Conservation (phyloP, 2,113 vertebrate species). For the Rhagologus leucostigma region DNA sequence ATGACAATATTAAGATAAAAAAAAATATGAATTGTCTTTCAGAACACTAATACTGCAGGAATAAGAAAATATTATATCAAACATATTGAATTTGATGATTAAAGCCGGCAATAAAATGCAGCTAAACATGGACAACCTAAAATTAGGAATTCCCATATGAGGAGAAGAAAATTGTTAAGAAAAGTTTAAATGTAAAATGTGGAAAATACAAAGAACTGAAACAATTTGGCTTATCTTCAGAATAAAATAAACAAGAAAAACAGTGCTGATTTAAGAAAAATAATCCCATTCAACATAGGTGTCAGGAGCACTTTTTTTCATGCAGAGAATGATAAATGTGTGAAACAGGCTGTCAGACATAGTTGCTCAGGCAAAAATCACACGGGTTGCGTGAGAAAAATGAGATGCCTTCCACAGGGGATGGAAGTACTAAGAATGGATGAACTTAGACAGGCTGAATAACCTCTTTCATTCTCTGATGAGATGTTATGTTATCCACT, state of each 20-base stretch:
- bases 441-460: conserved; percentile 5
- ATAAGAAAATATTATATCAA: not conserved
- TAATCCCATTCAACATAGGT: not conserved
- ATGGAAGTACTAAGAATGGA: conserved; percentile 1
- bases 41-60: not conserved
- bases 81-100: not conserved
- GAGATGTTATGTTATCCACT: conserved; percentile 3
- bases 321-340: conserved; percentile 43
- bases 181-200: not conserved
- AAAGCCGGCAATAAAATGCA: not conserved
- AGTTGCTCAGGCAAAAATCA: conserved; percentile 41
- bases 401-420: not conserved
- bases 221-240: not conserved
- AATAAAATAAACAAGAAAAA: not conserved
- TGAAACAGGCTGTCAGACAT: conserved; percentile 6
- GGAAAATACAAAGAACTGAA: not conserved
- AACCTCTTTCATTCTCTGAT: not conserved
- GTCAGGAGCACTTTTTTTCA: not conserved
- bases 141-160: not conserved
- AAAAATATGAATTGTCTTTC: not conserved
- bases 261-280: not conserved
- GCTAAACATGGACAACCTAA: not conserved
- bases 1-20: not conserved
- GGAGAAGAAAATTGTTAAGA: not conserved
- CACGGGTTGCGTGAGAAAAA: conserved; percentile 27